Evolutionary conservation across 2,888 invertebrate genomes (phyloP), one percentile per base, ranked within the genome.

Genomic region (Lasioglossum pauxillum): DNA sequence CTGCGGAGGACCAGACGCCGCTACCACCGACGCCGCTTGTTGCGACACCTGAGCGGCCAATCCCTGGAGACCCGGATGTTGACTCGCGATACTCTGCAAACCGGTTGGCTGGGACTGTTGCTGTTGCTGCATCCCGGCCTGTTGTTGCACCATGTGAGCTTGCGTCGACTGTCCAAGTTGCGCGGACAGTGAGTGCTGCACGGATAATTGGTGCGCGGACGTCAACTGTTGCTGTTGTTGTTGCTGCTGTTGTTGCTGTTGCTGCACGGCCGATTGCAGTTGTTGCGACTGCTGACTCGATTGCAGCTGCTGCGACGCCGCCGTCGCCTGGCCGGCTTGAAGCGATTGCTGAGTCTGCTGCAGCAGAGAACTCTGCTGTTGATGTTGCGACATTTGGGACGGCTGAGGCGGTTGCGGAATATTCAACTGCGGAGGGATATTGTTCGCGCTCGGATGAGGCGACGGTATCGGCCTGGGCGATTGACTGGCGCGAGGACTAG

Each of bases 341-440:
- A 91, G 84, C 46, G 88, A 89, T 71, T 90, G 92, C 73, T 92
- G 92, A 53, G 89, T 87, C 74, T 92, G 93, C 46, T 93, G 94
- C 73, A 91, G 71, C 72, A 90, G 91, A 74, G 89, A 89, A 82
- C 88, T 94, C n/a, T 89, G 64, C 27, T 64, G 90, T 78, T 90
- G 92, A 67, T 92, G 93, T 60, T 91, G 93, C 67, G 89, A 88
- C 64, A 92, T 81, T 75, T 93, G 94, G 82, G 93, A 91, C 14
- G 94, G 93, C 41, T 94, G 95, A 12, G 94, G 94, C 5, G 94
- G 94, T 76, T 95, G 94, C 80, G 95, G 95, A 81, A 95, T 95
- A 80, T 94, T 95, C 83, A 95, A 87, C 14, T 94, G 94, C 75
- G 94, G 93, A 41, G 94, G 93, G 76, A 94, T 94, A 80, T 91